Percentiles rank a stretch among this genome's conserved stretches.
phyloP scores from a whole-genome alignment of 2,113 vertebrate species.

The Strix aluco region DNA sequence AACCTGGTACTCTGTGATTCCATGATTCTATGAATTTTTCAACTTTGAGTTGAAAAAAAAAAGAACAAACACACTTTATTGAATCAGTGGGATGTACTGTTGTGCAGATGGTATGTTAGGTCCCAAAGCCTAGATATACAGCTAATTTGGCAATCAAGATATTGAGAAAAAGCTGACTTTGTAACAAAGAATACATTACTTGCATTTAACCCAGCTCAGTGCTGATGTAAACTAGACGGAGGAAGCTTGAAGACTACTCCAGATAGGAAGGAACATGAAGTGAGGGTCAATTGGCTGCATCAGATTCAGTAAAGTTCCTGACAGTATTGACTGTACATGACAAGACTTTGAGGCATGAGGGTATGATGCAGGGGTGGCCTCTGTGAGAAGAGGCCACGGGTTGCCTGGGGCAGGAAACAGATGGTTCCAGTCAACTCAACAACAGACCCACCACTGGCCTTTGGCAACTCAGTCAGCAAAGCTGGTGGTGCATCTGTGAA shows the following conservation, averaged over 20 bases:
- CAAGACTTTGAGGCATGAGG: fast-evolving
- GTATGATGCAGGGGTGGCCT: not conserved
- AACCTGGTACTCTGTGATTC: too few species aligned
- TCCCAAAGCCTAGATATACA: not conserved
- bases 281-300: not conserved
- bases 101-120: not conserved
- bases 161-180: not conserved
- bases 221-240: not conserved
- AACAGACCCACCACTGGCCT: not conserved
- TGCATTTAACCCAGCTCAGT: not conserved
- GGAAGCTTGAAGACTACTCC: not conserved
- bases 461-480: not conserved
- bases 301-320: not conserved
- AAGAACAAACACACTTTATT: not conserved
- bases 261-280: not conserved
- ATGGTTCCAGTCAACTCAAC: fast-evolving
- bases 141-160: not conserved
- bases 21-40: not conserved
- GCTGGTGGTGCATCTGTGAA: not conserved
- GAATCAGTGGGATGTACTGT: not conserved
- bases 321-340: fast-evolving
- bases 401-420: not conserved
- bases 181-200: fast-evolving
- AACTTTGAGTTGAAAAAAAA: not conserved
- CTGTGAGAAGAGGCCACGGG: not conserved